Conservation (phyloP, 2,797 vertebrate genomes). For the Eospalax fontanierii region DNA sequence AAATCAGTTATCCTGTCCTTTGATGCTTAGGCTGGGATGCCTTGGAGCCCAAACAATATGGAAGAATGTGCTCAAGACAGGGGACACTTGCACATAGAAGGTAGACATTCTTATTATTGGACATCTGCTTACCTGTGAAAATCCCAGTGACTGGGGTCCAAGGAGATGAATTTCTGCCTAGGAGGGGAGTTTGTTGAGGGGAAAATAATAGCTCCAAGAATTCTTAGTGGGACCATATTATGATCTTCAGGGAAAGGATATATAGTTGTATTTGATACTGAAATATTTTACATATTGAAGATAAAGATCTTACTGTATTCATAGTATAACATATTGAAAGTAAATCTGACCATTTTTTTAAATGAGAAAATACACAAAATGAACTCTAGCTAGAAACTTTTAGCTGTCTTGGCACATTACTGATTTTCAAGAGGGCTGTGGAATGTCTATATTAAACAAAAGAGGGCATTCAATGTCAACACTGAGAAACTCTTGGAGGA, state of each 20-base stretch:
- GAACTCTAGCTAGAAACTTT: slow-evolving; percentile 1
- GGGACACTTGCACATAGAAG: not conserved
- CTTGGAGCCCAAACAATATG: not conserved
- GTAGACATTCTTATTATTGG: not conserved
- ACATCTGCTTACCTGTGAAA: not conserved
- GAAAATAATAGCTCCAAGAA: not conserved
- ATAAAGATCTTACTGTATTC: not conserved
- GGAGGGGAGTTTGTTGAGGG: not conserved
- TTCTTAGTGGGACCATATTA: not conserved
- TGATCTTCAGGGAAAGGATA: not conserved
- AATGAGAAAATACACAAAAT: not conserved
- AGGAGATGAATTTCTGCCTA: not conserved
- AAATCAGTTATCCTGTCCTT: not conserved
- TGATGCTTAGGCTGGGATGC: not conserved
- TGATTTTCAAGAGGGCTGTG: slow-evolving; percentile 2
- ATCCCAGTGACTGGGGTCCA: not conserved
- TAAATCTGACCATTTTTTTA: slow-evolving; percentile 19
- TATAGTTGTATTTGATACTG: not conserved
- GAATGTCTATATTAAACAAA: slow-evolving; percentile 20
- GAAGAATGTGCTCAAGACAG: not conserved
- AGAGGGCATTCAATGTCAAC: not conserved
- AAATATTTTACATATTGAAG: slow-evolving; percentile 1
- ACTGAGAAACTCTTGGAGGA: not conserved
- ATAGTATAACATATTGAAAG: not conserved
- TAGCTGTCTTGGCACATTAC: not conserved